Base-by-base conservation (phyloP, 2,888 invertebrate genomes). In the Aphidoletes aphidimyza region DNA sequence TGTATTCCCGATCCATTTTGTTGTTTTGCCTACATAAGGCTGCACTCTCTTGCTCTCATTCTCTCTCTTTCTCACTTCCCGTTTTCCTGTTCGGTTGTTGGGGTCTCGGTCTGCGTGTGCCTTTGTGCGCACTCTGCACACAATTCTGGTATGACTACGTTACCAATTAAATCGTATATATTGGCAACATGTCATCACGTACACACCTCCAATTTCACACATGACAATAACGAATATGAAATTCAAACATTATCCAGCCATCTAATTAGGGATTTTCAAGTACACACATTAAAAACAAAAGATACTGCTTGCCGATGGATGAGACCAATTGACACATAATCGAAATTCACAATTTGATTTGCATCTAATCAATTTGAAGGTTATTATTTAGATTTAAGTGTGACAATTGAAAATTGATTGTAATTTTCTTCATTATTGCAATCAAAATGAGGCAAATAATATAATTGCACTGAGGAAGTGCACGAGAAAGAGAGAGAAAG, bases 131-230 rank as follows among this genome's bases (percentile, higher is more conserved):
- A 69, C 26, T 22, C 54, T 19, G 17, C 5, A 26, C 54, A 26
- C 54, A 22, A 3, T 26, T 6, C 36, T 36, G 34, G 78, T 19
- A n/a, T 81, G 37, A 30, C 14, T 34, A 5, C 36, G 81, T 37
- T 81, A 81, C 81, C 81, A 81, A 81, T 81, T 81, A 37, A 81
- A 81, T 81, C 17, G 69, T 69, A 30, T 69, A 69, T 26, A 54
- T 69, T 69, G 69, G 81, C 26, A 36, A 81, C 81, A 81, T 81
- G 37, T 37, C 37, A 81, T 81, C 81, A 81, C 81, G 81, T 81
- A 81, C 81, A 81, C 81, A 81, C 81, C 81, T 81, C 81, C 81
- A 81, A 81, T 81, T 81, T 81, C 81, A 81, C 81, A 81, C 37
- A 81, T 81, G 36, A 81, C 81, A 81, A 36, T 81, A 81, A 8